Evolutionary conservation across 1,140 invertebrate species (phyloP).

Genomic region (Drosophila malerkotliana): DNA sequence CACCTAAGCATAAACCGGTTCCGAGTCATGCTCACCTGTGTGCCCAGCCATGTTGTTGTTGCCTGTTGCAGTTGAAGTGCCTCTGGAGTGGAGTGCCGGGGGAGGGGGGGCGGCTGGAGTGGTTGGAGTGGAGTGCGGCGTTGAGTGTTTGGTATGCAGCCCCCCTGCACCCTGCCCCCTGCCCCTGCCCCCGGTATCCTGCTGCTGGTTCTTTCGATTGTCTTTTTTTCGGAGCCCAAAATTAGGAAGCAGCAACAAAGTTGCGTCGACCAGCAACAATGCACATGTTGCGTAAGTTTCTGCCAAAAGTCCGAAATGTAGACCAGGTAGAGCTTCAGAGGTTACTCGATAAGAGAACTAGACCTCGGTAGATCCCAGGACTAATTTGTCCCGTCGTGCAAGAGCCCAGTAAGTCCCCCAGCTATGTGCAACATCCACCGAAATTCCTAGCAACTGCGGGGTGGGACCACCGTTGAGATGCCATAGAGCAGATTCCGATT

Average conservation of each 20-base stretch:
- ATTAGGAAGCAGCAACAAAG: slow-evolving; percentile 50
- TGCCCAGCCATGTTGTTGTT: slow-evolving; percentile 44
- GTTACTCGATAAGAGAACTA: not conserved
- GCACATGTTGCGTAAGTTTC: slow-evolving; percentile 42
- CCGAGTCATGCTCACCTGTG: slow-evolving; percentile 51
- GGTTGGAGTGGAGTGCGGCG: slow-evolving; percentile 69
- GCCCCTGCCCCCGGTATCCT: slow-evolving; percentile 1
- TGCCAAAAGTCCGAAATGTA: slow-evolving; percentile 9
- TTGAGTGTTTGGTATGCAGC: slow-evolving; percentile 79
- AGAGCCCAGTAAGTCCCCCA: slow-evolving; percentile 5
- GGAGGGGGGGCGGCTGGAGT: slow-evolving; percentile 31
- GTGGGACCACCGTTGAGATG: slow-evolving; percentile 56
- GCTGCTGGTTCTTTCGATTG: slow-evolving; percentile 45
- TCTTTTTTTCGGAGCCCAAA: slow-evolving; percentile 9
- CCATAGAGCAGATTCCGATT: slow-evolving; percentile 57
- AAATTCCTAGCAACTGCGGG: slow-evolving; percentile 21
- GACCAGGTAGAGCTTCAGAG: not conserved
- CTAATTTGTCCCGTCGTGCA: slow-evolving; percentile 52
- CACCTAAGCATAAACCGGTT: slow-evolving; percentile 47
- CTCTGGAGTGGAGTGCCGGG: slow-evolving; percentile 55
- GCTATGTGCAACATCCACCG: not conserved
- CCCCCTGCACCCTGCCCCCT: not conserved
- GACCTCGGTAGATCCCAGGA: slow-evolving; percentile 11
- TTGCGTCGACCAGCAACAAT: slow-evolving; percentile 46
- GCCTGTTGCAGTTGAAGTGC: slow-evolving; percentile 67